Evolutionary conservation across 2,888 invertebrate genomes (phyloP).

Genomic region (Rhimphoctona megacephalus): DNA sequence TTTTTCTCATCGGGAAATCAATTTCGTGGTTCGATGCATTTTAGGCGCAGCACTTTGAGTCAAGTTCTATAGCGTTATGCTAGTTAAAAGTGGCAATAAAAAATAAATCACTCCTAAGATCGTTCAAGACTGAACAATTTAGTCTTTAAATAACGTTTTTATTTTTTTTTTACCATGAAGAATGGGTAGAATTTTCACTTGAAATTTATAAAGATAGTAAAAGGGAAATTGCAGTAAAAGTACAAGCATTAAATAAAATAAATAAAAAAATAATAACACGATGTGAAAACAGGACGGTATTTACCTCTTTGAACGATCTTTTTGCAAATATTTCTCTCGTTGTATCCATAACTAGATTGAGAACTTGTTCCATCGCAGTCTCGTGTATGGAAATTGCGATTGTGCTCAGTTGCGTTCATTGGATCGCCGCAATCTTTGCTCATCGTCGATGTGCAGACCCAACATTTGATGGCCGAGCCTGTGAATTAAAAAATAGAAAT

Average conservation of each 20-base stretch:
- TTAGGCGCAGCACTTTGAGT: conserved; percentile 7
- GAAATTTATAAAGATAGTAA: not conserved
- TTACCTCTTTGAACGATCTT: conserved; percentile 92
- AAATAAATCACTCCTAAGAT: not conserved
- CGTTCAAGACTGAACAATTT: not conserved
- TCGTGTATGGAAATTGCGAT: conserved; percentile 82
- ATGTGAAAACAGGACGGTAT: conserved; percentile 73
- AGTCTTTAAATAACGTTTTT: not conserved
- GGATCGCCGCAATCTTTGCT: conserved; percentile 91
- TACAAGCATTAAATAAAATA: not conserved
- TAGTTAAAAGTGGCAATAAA: not conserved
- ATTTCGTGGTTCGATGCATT: conserved; percentile 32
- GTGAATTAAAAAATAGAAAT: conserved; percentile 65
- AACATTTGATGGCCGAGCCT: conserved; percentile 90
- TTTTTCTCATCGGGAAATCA: conserved; percentile 11
- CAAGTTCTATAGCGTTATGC: not conserved
- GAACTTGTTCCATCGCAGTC: conserved; percentile 75
- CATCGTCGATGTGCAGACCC: conserved; percentile 91
- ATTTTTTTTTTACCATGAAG: not conserved
- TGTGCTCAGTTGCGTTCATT: conserved; percentile 87
- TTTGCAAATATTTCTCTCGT: conserved; percentile 88
- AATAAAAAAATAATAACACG: not conserved
- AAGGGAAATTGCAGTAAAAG: not conserved
- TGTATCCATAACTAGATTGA: conserved; percentile 71
- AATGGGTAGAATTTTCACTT: not conserved